phyloP scores from a whole-genome alignment of 2,797 vertebrate species.

The Syngnathus rostellatus region DNA sequence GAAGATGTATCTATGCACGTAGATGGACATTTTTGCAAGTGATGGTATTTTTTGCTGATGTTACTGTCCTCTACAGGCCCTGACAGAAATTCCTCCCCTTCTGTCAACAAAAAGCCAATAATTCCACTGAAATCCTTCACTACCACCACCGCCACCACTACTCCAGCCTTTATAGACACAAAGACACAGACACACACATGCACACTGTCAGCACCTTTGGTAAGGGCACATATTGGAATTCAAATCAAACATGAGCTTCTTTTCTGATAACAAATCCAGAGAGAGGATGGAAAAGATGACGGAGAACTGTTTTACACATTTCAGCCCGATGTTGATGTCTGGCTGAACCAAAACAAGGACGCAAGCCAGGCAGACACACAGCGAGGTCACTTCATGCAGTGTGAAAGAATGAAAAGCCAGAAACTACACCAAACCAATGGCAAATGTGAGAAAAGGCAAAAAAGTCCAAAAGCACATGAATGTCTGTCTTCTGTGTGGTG shows the following conservation, averaged over 20 bases:
- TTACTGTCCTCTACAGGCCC: neutral
- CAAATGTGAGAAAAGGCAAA: neutral
- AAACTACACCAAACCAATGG: neutral
- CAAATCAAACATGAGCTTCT: constrained; percentile 1
- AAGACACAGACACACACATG: neutral
- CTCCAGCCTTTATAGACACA: neutral
- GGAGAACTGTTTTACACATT: neutral
- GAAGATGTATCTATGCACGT: no score
- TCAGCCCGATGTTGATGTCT: neutral
- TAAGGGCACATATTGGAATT: neutral
- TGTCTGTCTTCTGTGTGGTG: neutral
- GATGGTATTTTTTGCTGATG: neutral
- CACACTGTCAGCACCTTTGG: neutral
- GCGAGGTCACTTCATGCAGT: neutral
- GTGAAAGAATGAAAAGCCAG: neutral
- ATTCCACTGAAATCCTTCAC: neutral
- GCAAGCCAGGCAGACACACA: neutral
- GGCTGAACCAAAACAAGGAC: neutral
- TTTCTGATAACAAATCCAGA: neutral
- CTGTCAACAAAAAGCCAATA: neutral
- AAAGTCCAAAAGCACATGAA: neutral
- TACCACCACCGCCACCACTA: no score
- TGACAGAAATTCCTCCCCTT: neutral
- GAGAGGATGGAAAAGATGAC: neutral
- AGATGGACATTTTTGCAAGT: neutral